A percentile compares a stretch with the other conserved stretches of the same genome.
Conservation (phyloP, 2,888 invertebrate genomes). For the Drosophila atroscutellata region DNA sequence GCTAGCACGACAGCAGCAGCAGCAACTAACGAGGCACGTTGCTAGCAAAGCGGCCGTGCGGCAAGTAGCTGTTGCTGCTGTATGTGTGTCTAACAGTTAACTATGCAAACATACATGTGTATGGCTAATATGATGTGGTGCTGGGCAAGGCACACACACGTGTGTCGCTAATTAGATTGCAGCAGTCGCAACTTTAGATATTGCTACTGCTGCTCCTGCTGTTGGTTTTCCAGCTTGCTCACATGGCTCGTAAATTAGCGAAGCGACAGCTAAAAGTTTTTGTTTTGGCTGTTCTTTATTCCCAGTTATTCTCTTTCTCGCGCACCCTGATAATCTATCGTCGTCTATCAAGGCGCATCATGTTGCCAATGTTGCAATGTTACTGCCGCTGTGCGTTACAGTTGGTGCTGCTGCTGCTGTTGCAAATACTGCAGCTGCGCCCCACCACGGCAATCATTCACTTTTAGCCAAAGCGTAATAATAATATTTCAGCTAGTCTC, state of each 20-base stretch:
- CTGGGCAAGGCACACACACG: constrained; percentile 59
- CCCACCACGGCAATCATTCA: constrained; percentile 72
- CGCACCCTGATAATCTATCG: constrained; percentile 69
- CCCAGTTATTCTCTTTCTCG: constrained; percentile 20
- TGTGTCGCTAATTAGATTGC: constrained; percentile 62
- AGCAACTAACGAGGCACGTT: constrained; percentile 69
- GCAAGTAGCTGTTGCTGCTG: constrained; percentile 46
- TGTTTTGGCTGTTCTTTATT: constrained; percentile 27
- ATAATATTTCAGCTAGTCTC: constrained; percentile 79
- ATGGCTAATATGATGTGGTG: constrained; percentile 54
- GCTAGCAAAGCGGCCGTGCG: constrained; percentile 67
- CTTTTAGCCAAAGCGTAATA: constrained; percentile 79
- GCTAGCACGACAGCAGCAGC: constrained; percentile 51
- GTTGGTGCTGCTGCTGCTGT: constrained; percentile 33
- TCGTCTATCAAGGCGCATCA: constrained; percentile 77
- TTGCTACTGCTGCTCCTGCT: constrained; percentile 1
- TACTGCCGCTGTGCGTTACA: constrained; percentile 32
- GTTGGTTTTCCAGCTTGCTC: not conserved
- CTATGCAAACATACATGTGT: constrained; percentile 60
- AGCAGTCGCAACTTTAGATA: constrained; percentile 25
- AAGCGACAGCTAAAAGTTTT: constrained; percentile 50
- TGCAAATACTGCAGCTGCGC: constrained; percentile 49
- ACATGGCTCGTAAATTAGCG: constrained; percentile 50
- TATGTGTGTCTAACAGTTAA: constrained; percentile 61
- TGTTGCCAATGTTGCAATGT: constrained; percentile 64